Evolutionary conservation across 2,797 vertebrate genomes (phyloP).

Genomic region (Poeciliopsis infans): DNA sequence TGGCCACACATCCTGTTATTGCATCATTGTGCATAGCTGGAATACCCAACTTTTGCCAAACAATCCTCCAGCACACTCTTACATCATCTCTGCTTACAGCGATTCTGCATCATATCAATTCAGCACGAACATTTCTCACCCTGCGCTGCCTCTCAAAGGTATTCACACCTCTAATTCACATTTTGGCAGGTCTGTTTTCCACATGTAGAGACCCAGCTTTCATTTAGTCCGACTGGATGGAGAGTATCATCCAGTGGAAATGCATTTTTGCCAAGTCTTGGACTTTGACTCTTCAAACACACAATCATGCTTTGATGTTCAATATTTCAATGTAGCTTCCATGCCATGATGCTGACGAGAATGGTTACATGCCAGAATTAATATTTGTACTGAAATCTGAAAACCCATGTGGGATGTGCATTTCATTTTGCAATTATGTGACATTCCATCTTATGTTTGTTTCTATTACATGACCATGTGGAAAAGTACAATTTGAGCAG

Average conservation of each 20-base stretch:
- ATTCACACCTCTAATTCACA: neutral
- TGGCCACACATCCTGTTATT: constrained; percentile 69
- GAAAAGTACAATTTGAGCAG: neutral
- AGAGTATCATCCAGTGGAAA: neutral
- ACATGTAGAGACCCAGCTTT: neutral
- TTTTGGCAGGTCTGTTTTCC: neutral
- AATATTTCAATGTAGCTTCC: neutral
- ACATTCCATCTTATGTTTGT: neutral
- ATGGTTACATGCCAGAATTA: neutral
- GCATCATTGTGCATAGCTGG: constrained; percentile 75
- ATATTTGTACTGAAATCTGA: neutral
- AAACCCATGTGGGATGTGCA: neutral
- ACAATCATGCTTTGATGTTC: neutral
- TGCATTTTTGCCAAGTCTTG: neutral
- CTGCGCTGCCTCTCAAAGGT: neutral
- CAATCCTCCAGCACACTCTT: constrained; percentile 20
- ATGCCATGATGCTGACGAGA: neutral
- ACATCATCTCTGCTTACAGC: neutral
- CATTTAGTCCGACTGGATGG: neutral
- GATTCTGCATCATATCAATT: neutral
- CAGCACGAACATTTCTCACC: neutral
- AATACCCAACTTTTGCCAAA: constrained; percentile 60
- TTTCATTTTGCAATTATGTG: neutral
- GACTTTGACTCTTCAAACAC: neutral
- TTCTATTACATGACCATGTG: neutral